These are phyloP conservation scores for Acleris sparsana DNA, from an alignment of 2,888 invertebrate species.

Conservation along the genomic window DNA sequence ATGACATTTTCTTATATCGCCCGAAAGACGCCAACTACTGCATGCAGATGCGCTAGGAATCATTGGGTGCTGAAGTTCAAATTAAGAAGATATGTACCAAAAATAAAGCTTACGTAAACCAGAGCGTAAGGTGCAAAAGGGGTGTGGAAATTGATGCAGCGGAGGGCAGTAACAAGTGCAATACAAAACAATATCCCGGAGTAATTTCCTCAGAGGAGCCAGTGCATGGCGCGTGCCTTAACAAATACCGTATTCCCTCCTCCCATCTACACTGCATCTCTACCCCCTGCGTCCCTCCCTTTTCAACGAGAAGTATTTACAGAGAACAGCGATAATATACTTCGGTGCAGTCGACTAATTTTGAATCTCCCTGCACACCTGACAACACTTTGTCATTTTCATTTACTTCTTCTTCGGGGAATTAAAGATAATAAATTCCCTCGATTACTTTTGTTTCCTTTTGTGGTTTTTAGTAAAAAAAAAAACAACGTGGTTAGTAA, in stretches of 20 bases:
- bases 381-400: constrained; percentile 51
- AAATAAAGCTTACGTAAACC: constrained; percentile 9
- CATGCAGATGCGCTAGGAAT: too few species aligned
- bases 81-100: too few species aligned
- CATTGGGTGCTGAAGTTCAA: too few species aligned
- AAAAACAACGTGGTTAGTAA: too few species aligned
- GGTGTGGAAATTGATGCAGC: constrained; percentile 4
- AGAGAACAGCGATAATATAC: constrained; percentile 7
- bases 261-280: constrained; percentile 2
- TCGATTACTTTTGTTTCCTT: constrained; percentile 25
- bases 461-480: too few species aligned
- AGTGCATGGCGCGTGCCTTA: constrained; percentile 41
- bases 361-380: constrained; percentile 39
- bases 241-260: constrained; percentile 32
- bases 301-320: constrained; percentile 1
- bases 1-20: too few species aligned
- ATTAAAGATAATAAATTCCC: constrained; percentile 39
- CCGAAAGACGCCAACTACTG: too few species aligned
- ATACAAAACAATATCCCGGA: constrained; percentile 61
- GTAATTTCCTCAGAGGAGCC: constrained; percentile 58
- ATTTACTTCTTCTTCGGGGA: constrained; percentile 42
- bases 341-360: constrained; percentile 2
- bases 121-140: constrained; percentile 18
- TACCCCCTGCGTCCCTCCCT: constrained; percentile 16
- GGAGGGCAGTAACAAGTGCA: constrained; percentile 53